These are phyloP conservation scores for Mallateleia sp. DNA, from an alignment of 2,888 invertebrate genomes.

Conservation along the genomic window DNA sequence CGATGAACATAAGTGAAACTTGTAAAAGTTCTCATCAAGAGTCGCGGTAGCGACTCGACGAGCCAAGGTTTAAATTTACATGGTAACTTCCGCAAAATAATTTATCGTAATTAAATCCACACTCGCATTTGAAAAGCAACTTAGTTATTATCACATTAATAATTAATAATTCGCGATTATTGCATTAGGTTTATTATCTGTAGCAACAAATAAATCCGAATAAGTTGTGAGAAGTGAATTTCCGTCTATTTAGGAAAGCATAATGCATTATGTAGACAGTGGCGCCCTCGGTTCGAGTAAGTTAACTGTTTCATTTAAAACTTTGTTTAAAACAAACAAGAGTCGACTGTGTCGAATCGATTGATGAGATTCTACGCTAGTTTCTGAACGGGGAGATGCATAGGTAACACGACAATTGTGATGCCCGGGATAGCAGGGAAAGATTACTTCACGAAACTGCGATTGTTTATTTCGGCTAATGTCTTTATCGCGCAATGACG, in stretches of 20 bases:
- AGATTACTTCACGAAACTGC: constrained; percentile 60
- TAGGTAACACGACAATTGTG: constrained; percentile 59
- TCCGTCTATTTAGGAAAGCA: constrained; percentile 44
- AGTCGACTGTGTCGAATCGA: constrained; percentile 61
- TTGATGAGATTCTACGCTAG: constrained; percentile 62
- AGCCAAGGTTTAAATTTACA: too few relatives aligned
- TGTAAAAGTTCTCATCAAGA: too few relatives aligned
- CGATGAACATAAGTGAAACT: too few relatives aligned
- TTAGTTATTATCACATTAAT: too few relatives aligned
- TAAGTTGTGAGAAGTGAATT: neutral
- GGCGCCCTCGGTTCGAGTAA: constrained; percentile 32
- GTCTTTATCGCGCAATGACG: constrained; percentile 2
- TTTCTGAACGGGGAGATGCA: constrained; percentile 34
- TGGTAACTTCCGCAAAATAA: too few relatives aligned
- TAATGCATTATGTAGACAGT: constrained; percentile 45
- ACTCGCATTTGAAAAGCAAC: too few relatives aligned
- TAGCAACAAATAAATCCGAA: constrained; percentile 21
- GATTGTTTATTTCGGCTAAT: constrained; percentile 41
- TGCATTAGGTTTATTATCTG: constrained; percentile 20
- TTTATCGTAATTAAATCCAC: too few relatives aligned
- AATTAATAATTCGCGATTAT: too few relatives aligned
- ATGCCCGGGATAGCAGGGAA: constrained; percentile 50
- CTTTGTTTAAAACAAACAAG: constrained; percentile 63
- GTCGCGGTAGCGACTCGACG: too few relatives aligned
- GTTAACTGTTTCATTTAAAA: constrained; percentile 69